Evolutionary conservation across 1,140 invertebrate genomes (phyloP), one percentile per base, ranked within the genome.

Genomic region (Lordiphosa mommai): DNA sequence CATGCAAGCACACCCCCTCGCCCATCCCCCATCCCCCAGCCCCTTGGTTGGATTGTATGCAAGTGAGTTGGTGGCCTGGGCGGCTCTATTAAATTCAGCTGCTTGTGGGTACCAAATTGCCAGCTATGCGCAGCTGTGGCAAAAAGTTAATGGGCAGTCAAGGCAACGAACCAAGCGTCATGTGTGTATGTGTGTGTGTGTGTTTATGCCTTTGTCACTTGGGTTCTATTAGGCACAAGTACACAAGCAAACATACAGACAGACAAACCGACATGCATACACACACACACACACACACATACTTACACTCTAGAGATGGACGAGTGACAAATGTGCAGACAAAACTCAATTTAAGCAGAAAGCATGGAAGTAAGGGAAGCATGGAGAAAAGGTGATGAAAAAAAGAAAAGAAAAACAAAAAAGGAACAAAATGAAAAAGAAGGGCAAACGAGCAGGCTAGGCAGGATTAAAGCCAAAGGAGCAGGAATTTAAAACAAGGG

Each of bases 141-240:
- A 49, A 55, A 68, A 70, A 74, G 71, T 74, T 79, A 79, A 80
- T 79, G 74, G 76, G 65, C 73, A 61, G 60, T 38, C 16, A 37
- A 64, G 41, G 40, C 55, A 61, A 55, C 41, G 46, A 63, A 40
- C 38, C 44, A 30, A 56, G 13, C 7, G 29, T 9, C 32, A 9
- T 3, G 23, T 36, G 30, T 47, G 30, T 36, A 43, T 33, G 41
- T 34, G 16, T 37, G 32, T 50, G 33, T 55, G 37, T 30, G 30
- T 47, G 29, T 30, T 29, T 40, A 30, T 43, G 46, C 41, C 13
- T 77, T 51, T 60, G 57, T 63, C 23, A 58, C 53, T 64, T 69
- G 74, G 58, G 69, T 65, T 65, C 80, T 80, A 79, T 79, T 80
- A 74, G 80, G 70, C 74, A 69, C 74, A 58, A 79, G 74, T 73